A percentile compares a stretch with the other conserved stretches of the same genome.
Conservation (phyloP, 2,797 vertebrate species). For the Salmo trutta region DNA sequence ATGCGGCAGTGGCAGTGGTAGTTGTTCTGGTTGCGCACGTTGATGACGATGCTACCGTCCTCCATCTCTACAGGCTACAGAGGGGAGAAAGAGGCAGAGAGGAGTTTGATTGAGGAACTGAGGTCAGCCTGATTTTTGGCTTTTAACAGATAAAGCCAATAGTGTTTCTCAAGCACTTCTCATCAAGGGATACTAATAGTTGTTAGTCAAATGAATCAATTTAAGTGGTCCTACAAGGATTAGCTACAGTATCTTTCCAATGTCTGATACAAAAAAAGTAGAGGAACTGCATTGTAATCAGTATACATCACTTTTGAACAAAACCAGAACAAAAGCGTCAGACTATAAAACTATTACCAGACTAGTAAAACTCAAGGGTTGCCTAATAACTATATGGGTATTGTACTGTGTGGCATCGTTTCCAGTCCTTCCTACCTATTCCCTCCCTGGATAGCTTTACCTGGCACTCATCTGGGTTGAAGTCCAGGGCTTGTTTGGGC, state of each 20-base stretch:
- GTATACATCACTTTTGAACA: background rate
- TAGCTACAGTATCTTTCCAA: background rate
- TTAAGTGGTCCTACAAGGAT: background rate
- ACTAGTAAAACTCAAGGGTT: background rate
- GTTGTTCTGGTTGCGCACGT: slow-evolving; percentile 84
- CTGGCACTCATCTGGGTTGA: slow-evolving; percentile 91
- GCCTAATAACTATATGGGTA: background rate
- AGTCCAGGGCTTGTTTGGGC: slow-evolving; percentile 76
- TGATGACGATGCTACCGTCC: slow-evolving; percentile 83
- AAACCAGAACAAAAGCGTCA: background rate
- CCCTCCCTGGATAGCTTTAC: slow-evolving; percentile 56
- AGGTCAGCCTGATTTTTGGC: background rate
- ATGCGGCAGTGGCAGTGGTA: slow-evolving; percentile 88
- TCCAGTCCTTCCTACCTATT: background rate
- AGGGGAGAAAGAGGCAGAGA: no score
- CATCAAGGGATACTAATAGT: background rate
- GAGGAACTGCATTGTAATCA: background rate
- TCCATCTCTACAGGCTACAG: slow-evolving; percentile 81
- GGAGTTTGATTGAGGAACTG: background rate
- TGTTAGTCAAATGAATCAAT: background rate
- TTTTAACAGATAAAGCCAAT: background rate
- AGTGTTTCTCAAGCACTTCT: background rate
- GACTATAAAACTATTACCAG: background rate
- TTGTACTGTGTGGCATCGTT: background rate
- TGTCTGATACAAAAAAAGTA: background rate